Conservation (phyloP, 2,888 invertebrate genomes). For the Sesia apiformis region DNA sequence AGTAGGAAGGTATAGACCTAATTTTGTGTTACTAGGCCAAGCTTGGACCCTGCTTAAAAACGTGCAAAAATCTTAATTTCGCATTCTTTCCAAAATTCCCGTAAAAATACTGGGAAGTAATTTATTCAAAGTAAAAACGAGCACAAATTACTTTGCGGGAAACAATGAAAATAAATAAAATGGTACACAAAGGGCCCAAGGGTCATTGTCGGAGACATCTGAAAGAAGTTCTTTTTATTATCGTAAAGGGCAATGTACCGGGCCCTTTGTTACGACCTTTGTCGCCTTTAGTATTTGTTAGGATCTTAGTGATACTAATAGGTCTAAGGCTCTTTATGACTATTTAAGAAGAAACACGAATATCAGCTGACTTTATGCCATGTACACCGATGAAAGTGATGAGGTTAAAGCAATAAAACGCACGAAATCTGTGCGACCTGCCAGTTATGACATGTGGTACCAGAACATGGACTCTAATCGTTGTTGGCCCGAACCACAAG, state of each 20-base stretch:
- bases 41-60: too few species aligned
- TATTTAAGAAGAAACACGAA: neutral
- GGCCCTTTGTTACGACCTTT: slow-evolving; percentile 22
- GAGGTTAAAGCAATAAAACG: too few species aligned
- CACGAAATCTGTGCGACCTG: too few species aligned
- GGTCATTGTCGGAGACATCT: slow-evolving; percentile 5
- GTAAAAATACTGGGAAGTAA: neutral
- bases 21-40: too few species aligned
- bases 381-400: too few species aligned
- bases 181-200: slow-evolving; percentile 14
- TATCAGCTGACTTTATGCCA: too few species aligned
- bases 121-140: neutral
- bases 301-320: slow-evolving; percentile 2
- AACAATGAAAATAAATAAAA: slow-evolving; percentile 18
- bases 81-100: neutral
- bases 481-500: too few species aligned
- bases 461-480: too few species aligned
- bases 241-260: slow-evolving; percentile 23
- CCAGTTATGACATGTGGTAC: too few species aligned
- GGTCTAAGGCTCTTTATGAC: slow-evolving; percentile 3
- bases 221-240: slow-evolving; percentile 23
- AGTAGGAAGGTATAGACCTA: too few species aligned
- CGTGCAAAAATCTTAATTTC: too few species aligned
- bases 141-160: slow-evolving; percentile 2
- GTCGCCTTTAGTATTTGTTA: slow-evolving; percentile 9